Percentiles rank a stretch among this genome's conserved stretches.
phyloP scores from a whole-genome alignment of 2,797 vertebrate species.

The Platyrinchus mystaceus region DNA sequence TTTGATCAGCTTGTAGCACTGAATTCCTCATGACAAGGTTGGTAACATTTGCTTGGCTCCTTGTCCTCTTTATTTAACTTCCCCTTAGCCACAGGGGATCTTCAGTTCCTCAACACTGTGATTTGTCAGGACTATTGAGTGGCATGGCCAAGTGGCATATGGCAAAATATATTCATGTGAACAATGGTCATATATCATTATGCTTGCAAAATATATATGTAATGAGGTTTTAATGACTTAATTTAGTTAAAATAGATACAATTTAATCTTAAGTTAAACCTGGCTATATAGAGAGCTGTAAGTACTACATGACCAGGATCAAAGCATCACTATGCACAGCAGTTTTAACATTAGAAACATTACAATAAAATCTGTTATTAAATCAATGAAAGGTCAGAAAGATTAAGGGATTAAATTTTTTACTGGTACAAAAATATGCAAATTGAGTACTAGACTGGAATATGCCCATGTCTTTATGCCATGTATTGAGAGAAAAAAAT shows the following conservation, averaged over 20 bases:
- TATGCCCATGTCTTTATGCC: neutral
- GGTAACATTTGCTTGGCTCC: neutral
- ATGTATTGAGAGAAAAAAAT: neutral
- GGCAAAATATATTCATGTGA: neutral
- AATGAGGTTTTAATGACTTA: neutral
- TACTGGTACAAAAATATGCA: neutral
- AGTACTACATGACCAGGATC: neutral
- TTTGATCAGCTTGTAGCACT: neutral
- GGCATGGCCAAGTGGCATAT: neutral
- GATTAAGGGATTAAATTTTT: neutral
- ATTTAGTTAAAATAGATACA: neutral
- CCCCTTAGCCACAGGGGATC: neutral
- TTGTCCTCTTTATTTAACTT: neutral
- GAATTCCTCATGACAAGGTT: neutral
- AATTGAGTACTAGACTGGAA: neutral
- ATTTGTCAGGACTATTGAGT: neutral
- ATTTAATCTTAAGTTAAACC: neutral
- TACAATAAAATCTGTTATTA: neutral
- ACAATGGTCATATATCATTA: neutral
- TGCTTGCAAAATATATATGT: neutral
- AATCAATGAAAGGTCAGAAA: neutral
- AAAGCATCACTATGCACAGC: neutral
- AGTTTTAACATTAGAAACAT: neutral
- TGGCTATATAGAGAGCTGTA: neutral
- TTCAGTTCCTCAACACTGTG: neutral